Percentiles rank a stretch among this genome's conserved stretches.
Evolutionary conservation across 2,797 vertebrate genomes (phyloP).

Genomic region (Arctocebus calabarensis): DNA sequence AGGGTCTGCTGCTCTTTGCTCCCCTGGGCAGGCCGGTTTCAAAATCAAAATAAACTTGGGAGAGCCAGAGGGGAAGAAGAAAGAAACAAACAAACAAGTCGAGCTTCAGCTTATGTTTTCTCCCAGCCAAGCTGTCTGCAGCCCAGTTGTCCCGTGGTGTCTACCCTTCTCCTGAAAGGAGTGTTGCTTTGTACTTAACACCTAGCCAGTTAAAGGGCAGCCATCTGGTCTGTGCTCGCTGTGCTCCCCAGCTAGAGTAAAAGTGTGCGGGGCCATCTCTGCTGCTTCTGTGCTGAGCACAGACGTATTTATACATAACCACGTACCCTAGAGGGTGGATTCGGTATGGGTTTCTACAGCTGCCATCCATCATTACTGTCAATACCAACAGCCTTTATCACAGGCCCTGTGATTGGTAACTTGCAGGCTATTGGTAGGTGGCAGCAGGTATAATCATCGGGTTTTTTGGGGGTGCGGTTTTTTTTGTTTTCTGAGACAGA

Average conservation of each 20-base stretch:
- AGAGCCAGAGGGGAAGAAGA: slow-evolving; percentile 41
- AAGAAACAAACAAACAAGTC: slow-evolving; percentile 71
- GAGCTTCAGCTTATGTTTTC: slow-evolving; percentile 2
- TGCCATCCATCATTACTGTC: no score
- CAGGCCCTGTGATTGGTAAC: neutral
- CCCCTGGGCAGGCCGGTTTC: slow-evolving; percentile 73
- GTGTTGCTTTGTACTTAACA: neutral
- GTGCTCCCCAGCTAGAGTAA: neutral
- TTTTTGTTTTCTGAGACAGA: no score
- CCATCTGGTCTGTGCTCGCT: neutral
- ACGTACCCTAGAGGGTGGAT: no score
- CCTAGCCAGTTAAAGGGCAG: fast-evolving
- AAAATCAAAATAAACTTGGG: slow-evolving; percentile 78
- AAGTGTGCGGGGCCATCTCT: fast-evolving
- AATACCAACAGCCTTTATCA: neutral
- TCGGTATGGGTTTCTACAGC: no score
- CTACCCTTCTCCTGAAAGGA: neutral
- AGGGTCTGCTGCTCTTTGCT: slow-evolving; percentile 46
- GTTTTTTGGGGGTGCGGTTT: neutral
- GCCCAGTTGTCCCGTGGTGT: neutral
- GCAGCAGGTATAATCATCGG: neutral
- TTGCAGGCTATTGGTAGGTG: neutral
- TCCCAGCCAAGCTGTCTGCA: neutral
- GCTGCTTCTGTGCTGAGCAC: neutral
- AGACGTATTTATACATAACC: neutral